Evolutionary conservation across 2,888 invertebrate species (phyloP).

Genomic region (Zygogramma bicolorata): DNA sequence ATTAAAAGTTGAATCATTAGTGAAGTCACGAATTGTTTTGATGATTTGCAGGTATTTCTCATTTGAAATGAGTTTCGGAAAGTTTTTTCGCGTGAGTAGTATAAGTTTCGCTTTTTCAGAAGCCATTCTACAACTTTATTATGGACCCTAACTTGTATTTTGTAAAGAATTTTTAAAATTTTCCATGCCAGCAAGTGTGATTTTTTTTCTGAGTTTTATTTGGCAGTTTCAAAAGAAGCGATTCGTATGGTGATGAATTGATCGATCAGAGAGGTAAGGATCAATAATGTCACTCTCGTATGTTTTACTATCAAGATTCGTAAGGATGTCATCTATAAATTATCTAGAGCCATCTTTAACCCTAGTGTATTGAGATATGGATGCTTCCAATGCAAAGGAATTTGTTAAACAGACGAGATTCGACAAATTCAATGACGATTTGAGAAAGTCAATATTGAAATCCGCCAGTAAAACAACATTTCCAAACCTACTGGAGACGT

Average conservation of each 20-base stretch:
- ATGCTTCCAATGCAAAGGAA: too few species aligned
- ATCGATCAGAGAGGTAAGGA: constrained; percentile 2
- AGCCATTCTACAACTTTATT: neutral
- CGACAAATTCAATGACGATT: neutral
- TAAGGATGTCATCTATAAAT: neutral
- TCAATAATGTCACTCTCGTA: constrained; percentile 5
- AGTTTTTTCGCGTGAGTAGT: neutral
- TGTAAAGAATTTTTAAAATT: neutral
- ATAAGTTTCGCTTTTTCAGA: neutral
- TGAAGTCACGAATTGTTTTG: too few species aligned
- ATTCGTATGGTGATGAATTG: constrained; percentile 2
- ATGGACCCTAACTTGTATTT: too few species aligned
- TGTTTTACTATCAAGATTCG: neutral
- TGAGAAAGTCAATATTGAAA: neutral
- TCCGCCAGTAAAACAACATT: neutral
- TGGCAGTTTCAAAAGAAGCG: neutral
- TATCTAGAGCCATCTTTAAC: neutral
- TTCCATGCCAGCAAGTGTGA: neutral
- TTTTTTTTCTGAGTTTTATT: neutral
- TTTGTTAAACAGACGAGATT: too few species aligned
- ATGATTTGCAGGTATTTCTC: neutral
- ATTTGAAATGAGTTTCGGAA: neutral
- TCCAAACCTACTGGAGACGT: neutral
- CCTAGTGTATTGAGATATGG: too few species aligned
- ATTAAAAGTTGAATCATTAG: neutral